These are phyloP conservation scores for Cryptomyrus ogoouensis DNA, from an alignment of 2,113 vertebrate species.

Conservation along the genomic window DNA sequence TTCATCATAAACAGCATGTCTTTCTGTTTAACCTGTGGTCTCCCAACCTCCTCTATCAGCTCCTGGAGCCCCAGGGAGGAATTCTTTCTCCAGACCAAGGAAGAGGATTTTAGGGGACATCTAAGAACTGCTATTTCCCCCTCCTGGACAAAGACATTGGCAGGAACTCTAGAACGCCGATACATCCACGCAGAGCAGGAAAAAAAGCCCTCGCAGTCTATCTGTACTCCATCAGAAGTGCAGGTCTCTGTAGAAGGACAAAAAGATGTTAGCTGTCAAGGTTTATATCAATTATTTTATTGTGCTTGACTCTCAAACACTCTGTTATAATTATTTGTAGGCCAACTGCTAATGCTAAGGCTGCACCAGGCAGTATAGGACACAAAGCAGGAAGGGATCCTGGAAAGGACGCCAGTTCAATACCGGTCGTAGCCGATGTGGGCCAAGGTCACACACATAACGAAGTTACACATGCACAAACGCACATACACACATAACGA, in stretches of 20 bases:
- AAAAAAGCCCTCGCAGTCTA: background rate
- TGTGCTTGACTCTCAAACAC: background rate
- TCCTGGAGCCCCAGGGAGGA: background rate
- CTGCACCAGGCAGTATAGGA: background rate
- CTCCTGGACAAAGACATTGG: background rate
- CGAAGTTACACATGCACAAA: too few relatives aligned
- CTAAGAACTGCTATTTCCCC: slow-evolving; percentile 40
- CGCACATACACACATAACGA: too few relatives aligned
- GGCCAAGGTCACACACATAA: background rate
- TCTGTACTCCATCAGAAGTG: background rate
- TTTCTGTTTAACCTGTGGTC: background rate
- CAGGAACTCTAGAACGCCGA: background rate
- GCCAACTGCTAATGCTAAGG: background rate
- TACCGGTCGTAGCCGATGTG: background rate
- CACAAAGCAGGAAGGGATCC: background rate
- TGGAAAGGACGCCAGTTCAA: background rate
- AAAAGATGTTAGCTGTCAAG: background rate
- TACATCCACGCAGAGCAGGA: background rate
- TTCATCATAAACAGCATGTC: background rate
- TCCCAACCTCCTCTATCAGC: slow-evolving; percentile 17
- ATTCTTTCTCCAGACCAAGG: slow-evolving; percentile 32
- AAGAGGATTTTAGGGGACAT: too few relatives aligned
- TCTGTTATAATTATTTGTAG: background rate
- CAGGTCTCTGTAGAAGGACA: background rate
- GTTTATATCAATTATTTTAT: background rate